These are phyloP conservation scores for Artibeus lituratus DNA, from an alignment of 2,797 vertebrate genomes.

Conservation along the genomic window DNA sequence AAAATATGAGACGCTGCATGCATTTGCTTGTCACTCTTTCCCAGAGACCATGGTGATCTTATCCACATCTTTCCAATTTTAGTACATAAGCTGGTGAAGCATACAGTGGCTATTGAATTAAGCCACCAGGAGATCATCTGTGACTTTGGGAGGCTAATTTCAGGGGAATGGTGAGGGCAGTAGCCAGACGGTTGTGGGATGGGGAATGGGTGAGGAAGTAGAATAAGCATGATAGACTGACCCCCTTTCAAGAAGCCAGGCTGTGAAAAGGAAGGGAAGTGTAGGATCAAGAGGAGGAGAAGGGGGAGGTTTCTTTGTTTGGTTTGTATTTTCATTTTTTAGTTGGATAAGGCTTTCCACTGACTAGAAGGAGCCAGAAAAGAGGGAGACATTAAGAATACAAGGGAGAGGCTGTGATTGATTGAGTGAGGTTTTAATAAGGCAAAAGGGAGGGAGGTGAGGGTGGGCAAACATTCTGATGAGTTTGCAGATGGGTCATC, in stretches of 20 bases:
- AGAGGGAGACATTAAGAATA: background rate
- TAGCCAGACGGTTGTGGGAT: conserved; percentile 17
- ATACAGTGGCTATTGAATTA: background rate
- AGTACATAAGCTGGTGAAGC: background rate
- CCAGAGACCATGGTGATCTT: conserved; percentile 17
- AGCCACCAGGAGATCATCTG: background rate
- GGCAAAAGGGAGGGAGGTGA: background rate
- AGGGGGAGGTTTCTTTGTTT: background rate
- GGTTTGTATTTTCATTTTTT: background rate
- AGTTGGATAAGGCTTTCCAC: background rate
- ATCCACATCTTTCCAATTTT: conserved; percentile 30
- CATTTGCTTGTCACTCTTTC: conserved; percentile 21
- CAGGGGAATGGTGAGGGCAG: conserved; percentile 11
- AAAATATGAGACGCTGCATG: conserved; percentile 45
- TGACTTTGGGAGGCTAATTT: conserved; percentile 31
- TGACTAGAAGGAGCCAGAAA: background rate
- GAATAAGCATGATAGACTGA: background rate
- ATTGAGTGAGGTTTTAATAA: background rate
- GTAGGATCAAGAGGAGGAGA: background rate
- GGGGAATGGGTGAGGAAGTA: background rate
- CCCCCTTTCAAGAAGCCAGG: background rate
- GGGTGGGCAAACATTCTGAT: background rate
- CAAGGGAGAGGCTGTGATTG: background rate
- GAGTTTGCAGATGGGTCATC: background rate
- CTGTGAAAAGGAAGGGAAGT: background rate